Evolutionary conservation across 2,888 invertebrate genomes (phyloP), one percentile per base, ranked within the genome.

Genomic region (Archips crataeganus): DNA sequence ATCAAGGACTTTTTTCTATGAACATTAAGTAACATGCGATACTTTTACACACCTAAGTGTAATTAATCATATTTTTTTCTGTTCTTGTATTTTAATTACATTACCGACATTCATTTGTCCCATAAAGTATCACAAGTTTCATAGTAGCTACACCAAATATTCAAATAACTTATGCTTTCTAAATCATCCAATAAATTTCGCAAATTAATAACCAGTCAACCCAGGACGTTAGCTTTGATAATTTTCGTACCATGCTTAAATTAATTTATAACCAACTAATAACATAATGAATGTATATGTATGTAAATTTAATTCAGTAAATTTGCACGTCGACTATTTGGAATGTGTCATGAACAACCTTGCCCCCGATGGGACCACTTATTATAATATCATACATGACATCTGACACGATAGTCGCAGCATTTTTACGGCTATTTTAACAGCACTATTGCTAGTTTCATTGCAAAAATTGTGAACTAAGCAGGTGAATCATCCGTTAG

Each of bases 281-380:
- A 67, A 72, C 34, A 57, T 68, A 67, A 72, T 67, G 42, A 66
- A 72, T 72, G 71, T 62, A 68, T 57, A 73, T 69, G 39, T 73
- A 73, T 69, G 73, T 42, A 36, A 73, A 73, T 64, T 51, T 39
- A 39, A 73, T 73, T 69, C 73, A 68, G 63, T 39, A 73, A 73
- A 73, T 65, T 73, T 69, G 69, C 64, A 59, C 63, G 72, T 68
- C 39, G 59, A 49, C 64, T 47, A 59, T 69, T 59, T 59, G 73
- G 73, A 69, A 73, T 73, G 73, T 73, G 64, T 73, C 73, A 69
- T 60, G 34, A 54, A 15, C 64, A 69, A 73, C 69, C 69, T 73
- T 73, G 73, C 64, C 69, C 69, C 64, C 63, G 57, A 68, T 68
- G 67, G 63, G 63, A 51, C 57, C 10, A 51, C 68, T 68, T 68